phyloP scores from a whole-genome alignment of 2,797 vertebrate genomes.

The Selene dorsalis region DNA sequence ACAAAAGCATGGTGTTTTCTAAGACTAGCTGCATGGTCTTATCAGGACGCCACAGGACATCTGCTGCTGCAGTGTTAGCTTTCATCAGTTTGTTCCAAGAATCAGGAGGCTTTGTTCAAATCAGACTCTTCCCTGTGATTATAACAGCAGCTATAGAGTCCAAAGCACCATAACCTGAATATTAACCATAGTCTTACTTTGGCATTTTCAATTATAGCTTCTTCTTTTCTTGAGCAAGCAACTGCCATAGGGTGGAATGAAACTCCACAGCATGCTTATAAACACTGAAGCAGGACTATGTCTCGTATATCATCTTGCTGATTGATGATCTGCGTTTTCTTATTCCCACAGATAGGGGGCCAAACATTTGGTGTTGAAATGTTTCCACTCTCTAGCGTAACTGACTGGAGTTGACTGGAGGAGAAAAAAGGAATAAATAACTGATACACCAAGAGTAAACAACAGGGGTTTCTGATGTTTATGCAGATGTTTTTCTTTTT shows the following conservation, averaged over 20 bases:
- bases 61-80: conserved; percentile 56
- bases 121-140: conserved; percentile 25
- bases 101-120: conserved; percentile 14
- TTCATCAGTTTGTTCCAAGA: conserved; percentile 41
- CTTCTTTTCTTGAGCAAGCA: conserved; percentile 14
- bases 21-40: conserved; percentile 36
- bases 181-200: conserved; percentile 16
- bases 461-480: conserved; percentile 31
- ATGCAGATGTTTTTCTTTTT: conserved; percentile 13
- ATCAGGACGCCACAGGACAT: conserved; percentile 68
- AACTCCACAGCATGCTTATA: neutral
- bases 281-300: conserved; percentile 3
- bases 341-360: conserved; percentile 6
- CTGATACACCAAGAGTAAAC: conserved; percentile 33
- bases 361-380: conserved; percentile 29
- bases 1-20: conserved; percentile 34
- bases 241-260: neutral
- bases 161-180: conserved; percentile 20
- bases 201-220: conserved; percentile 27
- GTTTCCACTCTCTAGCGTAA: conserved; percentile 9
- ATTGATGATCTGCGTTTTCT: conserved; percentile 14
- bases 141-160: conserved; percentile 19
- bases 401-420: conserved; percentile 11
- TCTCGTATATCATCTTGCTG: conserved; percentile 2
- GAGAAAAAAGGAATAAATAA: neutral